Percentiles rank a stretch among this genome's conserved stretches.
These are phyloP conservation scores for Poicephalus meyeri DNA, from an alignment of 2,113 vertebrate species.

Conservation along the genomic window DNA sequence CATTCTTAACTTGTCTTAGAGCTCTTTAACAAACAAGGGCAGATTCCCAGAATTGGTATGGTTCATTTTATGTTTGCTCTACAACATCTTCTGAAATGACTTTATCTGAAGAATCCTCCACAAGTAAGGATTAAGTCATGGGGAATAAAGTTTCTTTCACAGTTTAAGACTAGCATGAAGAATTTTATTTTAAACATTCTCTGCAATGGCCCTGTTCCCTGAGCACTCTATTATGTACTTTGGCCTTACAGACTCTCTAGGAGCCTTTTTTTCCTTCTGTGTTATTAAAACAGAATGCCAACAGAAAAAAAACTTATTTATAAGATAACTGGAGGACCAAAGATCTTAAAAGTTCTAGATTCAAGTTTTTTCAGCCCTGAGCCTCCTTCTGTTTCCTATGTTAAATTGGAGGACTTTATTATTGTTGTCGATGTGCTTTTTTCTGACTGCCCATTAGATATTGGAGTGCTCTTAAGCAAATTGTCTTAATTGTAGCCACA, in stretches of 20 bases:
- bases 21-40: not conserved
- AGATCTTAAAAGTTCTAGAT: not conserved
- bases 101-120: not conserved
- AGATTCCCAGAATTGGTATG: not conserved
- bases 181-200: not conserved
- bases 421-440: not conserved
- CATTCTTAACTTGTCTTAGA: not conserved
- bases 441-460: not conserved
- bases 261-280: not conserved
- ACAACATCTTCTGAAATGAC: not conserved
- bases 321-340: not conserved
- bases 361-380: not conserved
- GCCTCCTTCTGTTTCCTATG: not conserved
- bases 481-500: not conserved
- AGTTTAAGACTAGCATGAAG: not conserved
- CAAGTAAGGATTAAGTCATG: not conserved
- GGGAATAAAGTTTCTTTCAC: not conserved
- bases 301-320: too few relatives aligned
- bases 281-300: too few relatives aligned
- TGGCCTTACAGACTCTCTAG: not conserved
- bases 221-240: not conserved
- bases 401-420: not conserved
- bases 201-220: not conserved
- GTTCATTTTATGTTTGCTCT: not conserved
- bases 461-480: not conserved